Percentiles rank a stretch among this genome's conserved stretches.
Evolutionary conservation across 30 jellyfish, hydroid and myxozoan species (phyloP).

Genomic region (Cassiopea xamachana): DNA sequence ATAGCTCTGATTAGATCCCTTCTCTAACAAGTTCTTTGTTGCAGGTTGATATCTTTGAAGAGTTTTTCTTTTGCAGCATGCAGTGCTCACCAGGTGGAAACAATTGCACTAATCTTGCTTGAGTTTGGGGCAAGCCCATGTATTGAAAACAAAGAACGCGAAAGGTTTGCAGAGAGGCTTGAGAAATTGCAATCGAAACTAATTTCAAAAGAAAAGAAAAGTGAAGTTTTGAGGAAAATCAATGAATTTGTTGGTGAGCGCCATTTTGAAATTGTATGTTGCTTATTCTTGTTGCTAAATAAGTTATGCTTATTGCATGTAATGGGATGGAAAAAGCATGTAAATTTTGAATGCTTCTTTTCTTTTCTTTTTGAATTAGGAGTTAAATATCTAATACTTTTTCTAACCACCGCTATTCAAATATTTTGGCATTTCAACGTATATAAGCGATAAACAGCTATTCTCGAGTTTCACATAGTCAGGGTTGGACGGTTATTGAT

Average conservation of each 20-base stretch:
- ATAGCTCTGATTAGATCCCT: too few relatives aligned
- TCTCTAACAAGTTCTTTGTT: not conserved
- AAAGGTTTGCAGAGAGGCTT: slow-evolving; percentile 11
- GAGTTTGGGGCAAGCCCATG: slow-evolving; percentile 65
- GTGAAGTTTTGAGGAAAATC: not conserved
- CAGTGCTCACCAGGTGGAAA: slow-evolving; percentile 6
- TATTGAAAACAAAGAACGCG: slow-evolving; percentile 16
- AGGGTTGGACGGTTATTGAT: too few relatives aligned
- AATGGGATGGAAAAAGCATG: too few relatives aligned
- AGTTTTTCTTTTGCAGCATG: slow-evolving; percentile 19
- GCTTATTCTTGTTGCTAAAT: too few relatives aligned
- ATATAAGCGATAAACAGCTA: too few relatives aligned
- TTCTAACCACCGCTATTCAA: too few relatives aligned
- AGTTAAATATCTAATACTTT: too few relatives aligned
- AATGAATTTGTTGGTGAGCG: slow-evolving; percentile 4
- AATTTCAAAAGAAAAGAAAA: slow-evolving; percentile 3
- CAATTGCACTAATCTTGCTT: slow-evolving; percentile 11
- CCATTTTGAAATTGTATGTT: not conserved
- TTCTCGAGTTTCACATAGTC: too few relatives aligned
- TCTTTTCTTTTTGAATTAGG: too few relatives aligned
- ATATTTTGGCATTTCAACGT: too few relatives aligned
- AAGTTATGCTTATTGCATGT: too few relatives aligned
- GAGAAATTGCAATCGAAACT: not conserved
- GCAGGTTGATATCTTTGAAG: not conserved
- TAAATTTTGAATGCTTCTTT: too few relatives aligned